Conservation (phyloP, 37 sponge, comb jelly and placozoan genomes). For the Hexactinellida sp. region DNA sequence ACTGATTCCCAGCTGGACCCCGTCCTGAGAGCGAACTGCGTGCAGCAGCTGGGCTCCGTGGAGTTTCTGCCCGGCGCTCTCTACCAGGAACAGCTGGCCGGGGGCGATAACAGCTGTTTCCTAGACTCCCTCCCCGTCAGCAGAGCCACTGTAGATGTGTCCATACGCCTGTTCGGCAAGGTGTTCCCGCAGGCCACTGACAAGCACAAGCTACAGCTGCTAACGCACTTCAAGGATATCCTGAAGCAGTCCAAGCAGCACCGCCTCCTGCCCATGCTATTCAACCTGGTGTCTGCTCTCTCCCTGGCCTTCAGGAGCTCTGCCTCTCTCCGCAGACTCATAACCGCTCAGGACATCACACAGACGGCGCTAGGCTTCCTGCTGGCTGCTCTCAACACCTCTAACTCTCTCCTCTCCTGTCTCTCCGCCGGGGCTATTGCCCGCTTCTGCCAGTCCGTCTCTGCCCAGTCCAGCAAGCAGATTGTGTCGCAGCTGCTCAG, state of each 20-base stretch:
- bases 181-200: slow-evolving; percentile 70
- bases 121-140: slow-evolving; percentile 89
- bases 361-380: not conserved
- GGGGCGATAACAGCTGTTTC: not conserved
- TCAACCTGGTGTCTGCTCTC: slow-evolving; percentile 81
- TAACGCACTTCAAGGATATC: slow-evolving; percentile 70
- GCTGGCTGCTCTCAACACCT: slow-evolving; percentile 57
- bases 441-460: slow-evolving; percentile 50
- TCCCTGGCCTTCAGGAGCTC: slow-evolving; percentile 71
- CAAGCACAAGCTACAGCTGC: slow-evolving; percentile 82
- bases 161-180: slow-evolving; percentile 81
- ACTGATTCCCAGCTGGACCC: slow-evolving; percentile 76
- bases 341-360: not conserved
- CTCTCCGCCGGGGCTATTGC: slow-evolving; percentile 86
- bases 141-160: slow-evolving; percentile 79
- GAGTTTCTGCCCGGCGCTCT: not conserved
- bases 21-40: slow-evolving; percentile 22
- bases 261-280: slow-evolving; percentile 67
- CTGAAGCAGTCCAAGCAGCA: slow-evolving; percentile 64
- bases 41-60: not conserved
- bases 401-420: slow-evolving; percentile 72
- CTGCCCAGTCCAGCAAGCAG: slow-evolving; percentile 30
- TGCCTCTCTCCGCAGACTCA: not conserved
- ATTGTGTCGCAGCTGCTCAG: slow-evolving; percentile 75
- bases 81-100: not conserved